phyloP scores from a whole-genome alignment of 2,797 vertebrate species.

The Acanthopagrus latus region DNA sequence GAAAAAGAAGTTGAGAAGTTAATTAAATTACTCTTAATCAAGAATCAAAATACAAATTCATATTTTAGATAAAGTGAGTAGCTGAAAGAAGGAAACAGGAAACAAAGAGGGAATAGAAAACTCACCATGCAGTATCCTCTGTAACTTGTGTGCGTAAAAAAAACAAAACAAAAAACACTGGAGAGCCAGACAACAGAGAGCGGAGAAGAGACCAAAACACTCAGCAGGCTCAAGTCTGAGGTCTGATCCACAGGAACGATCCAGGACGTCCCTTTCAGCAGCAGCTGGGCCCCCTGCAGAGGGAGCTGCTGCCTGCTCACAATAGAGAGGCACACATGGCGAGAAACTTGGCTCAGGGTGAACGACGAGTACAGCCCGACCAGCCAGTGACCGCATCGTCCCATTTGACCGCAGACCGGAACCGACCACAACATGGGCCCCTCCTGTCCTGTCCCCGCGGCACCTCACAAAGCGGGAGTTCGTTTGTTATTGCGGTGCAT shows the following conservation, averaged over 20 bases:
- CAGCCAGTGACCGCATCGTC: constrained; percentile 38
- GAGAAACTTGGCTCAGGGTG: constrained; percentile 61
- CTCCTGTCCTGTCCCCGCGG: constrained; percentile 18
- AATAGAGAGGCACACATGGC: constrained; percentile 53
- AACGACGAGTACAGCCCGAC: constrained; percentile 5
- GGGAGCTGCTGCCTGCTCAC: constrained; percentile 52
- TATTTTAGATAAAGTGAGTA: not conserved
- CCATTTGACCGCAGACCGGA: constrained; percentile 48
- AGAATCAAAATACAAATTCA: not conserved
- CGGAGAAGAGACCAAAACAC: constrained; percentile 18
- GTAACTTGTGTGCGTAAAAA: not conserved
- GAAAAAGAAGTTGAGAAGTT: not conserved
- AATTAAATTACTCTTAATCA: not conserved
- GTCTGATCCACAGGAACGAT: constrained; percentile 29
- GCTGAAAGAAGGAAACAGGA: not conserved
- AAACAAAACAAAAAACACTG: too few species aligned
- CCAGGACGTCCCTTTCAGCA: constrained; percentile 46
- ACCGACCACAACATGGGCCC: constrained; percentile 30
- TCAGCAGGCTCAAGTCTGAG: constrained; percentile 17
- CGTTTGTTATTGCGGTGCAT: not conserved
- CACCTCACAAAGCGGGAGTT: not conserved
- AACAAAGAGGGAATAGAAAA: constrained; percentile 11
- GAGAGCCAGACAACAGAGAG: not conserved
- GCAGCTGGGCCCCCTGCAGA: constrained; percentile 59
- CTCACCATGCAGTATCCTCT: constrained; percentile 44